Evolutionary conservation across 2,113 vertebrate genomes (phyloP).

Genomic region (Hippocampus zosterae): DNA sequence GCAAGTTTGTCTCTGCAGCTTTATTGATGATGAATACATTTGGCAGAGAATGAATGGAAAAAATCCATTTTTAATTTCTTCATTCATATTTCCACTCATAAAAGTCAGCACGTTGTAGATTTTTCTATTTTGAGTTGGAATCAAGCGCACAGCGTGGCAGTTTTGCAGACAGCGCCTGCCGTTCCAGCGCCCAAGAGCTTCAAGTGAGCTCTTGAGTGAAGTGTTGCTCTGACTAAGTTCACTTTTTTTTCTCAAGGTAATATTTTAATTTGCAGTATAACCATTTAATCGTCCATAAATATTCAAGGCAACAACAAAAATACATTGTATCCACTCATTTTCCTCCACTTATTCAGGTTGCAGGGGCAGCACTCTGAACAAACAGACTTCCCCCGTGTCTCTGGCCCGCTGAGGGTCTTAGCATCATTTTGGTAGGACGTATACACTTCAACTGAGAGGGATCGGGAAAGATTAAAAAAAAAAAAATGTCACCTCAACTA

Average conservation of each 20-base stretch:
- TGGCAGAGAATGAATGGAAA: background rate
- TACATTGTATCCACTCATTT: background rate
- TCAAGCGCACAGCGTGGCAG: background rate
- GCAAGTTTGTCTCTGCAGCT: background rate
- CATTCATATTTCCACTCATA: background rate
- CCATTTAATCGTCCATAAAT: background rate
- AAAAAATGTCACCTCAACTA: no score
- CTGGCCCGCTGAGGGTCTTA: no score
- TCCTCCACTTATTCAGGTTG: background rate
- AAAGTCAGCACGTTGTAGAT: background rate
- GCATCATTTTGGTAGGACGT: no score
- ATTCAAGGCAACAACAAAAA: background rate
- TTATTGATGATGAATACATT: background rate
- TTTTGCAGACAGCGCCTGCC: background rate
- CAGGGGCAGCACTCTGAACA: no score
- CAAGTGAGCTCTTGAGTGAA: background rate
- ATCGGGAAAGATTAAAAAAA: no score
- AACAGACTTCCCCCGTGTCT: no score
- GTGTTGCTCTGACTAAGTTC: conserved; percentile 24
- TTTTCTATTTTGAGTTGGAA: conserved; percentile 17
- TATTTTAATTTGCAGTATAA: background rate
- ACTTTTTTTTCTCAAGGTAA: conserved; percentile 10
- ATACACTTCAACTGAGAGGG: no score
- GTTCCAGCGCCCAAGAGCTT: background rate
- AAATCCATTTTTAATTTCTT: background rate